Percentiles rank a stretch among this genome's conserved stretches.
phyloP scores from a whole-genome alignment of 2,888 invertebrate genomes.

The Netelia melanura region DNA sequence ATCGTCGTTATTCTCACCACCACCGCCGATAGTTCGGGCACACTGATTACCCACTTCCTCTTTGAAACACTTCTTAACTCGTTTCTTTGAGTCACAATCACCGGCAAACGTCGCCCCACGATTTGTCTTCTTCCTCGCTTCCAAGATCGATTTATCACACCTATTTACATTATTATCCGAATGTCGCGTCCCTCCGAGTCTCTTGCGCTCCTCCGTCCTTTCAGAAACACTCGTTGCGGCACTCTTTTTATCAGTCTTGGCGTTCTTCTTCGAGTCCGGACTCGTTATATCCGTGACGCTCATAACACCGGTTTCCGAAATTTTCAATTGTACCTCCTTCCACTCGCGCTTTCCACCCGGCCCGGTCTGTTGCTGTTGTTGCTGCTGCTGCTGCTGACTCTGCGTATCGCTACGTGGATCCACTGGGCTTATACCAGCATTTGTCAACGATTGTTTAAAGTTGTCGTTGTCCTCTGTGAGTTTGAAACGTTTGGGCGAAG shows the following conservation, averaged over 20 bases:
- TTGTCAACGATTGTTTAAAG: constrained; percentile 80
- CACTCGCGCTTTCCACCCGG: constrained; percentile 84
- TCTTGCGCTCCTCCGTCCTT: constrained; percentile 13
- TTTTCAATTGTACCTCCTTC: constrained; percentile 89
- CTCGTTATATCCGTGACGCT: constrained; percentile 86
- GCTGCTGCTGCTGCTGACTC: constrained; percentile 59
- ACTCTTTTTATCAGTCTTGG: constrained; percentile 68
- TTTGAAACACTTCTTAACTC: constrained; percentile 44
- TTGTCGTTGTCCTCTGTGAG: constrained; percentile 82
- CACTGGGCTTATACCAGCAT: constrained; percentile 78
- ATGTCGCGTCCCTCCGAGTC: constrained; percentile 12
- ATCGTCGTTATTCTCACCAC: constrained; percentile 31
- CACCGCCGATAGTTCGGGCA: too few species aligned
- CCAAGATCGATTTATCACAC: constrained; percentile 75
- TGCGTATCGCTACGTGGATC: constrained; percentile 66
- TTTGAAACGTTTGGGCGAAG: constrained; percentile 84
- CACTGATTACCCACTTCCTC: constrained; percentile 39
- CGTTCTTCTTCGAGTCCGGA: constrained; percentile 79
- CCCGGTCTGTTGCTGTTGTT: constrained; percentile 75
- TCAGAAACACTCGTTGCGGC: constrained; percentile 15
- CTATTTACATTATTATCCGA: constrained; percentile 53
- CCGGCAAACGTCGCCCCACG: neutral
- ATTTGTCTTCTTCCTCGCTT: constrained; percentile 73
- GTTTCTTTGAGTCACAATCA: constrained; percentile 9
- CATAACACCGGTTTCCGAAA: constrained; percentile 89